Conservation (phyloP, 1,140 invertebrate genomes). For the Drosophila obscura region DNA sequence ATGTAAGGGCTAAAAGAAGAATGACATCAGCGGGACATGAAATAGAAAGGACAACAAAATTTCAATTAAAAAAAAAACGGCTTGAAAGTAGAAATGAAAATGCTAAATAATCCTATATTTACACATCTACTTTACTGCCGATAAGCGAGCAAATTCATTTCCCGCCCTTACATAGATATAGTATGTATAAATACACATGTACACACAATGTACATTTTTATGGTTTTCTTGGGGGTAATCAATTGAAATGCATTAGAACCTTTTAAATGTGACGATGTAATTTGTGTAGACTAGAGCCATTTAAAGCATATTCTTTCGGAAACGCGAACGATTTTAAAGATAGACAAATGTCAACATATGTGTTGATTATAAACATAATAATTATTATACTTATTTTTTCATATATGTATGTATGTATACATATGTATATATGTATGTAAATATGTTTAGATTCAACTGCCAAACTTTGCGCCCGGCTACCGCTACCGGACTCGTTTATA, state of each 20-base stretch:
- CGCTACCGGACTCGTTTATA: no score
- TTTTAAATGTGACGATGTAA: background rate
- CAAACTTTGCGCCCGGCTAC: no score
- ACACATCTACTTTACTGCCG: conserved; percentile 44
- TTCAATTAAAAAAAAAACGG: conserved; percentile 63
- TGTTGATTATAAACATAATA: background rate
- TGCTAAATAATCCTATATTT: conserved; percentile 64
- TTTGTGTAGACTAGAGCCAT: conserved; percentile 6
- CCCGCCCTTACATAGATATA: conserved; percentile 9
- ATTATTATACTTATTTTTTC: no score
- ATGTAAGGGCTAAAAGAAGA: conserved; percentile 22
- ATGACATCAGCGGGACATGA: conserved; percentile 23
- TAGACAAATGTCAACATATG: conserved; percentile 34
- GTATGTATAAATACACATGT: background rate
- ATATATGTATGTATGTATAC: no score
- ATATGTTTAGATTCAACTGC: no score
- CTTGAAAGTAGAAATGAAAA: conserved; percentile 35
- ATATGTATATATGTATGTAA: no score
- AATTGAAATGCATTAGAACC: conserved; percentile 16
- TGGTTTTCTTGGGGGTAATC: conserved; percentile 21
- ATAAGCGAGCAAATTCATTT: conserved; percentile 17
- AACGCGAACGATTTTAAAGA: conserved; percentile 12
- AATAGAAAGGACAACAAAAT: conserved; percentile 57
- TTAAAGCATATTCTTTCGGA: conserved; percentile 1
- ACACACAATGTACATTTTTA: background rate